Evolutionary conservation across 92 coral and sea anemone species (phyloP).

Genomic region (Diadumene lineata): DNA sequence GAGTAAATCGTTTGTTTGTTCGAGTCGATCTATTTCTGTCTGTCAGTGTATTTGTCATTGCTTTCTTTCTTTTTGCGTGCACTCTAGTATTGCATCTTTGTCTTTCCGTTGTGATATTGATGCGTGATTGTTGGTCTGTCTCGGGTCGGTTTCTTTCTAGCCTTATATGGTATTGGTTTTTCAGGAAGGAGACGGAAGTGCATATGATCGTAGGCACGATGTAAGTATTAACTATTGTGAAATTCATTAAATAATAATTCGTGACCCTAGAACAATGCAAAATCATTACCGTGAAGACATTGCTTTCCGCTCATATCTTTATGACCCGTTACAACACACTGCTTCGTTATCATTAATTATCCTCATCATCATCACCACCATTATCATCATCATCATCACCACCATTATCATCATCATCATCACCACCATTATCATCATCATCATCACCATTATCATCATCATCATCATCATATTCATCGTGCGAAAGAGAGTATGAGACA

Average conservation of each 20-base stretch:
- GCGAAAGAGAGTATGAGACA: not conserved
- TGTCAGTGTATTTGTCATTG: not conserved
- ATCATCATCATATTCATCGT: not conserved
- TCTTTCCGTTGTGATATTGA: not conserved
- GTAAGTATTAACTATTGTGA: conserved; percentile 32
- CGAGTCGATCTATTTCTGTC: not conserved
- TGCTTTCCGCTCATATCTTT: no score
- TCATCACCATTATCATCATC: not conserved
- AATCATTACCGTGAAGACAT: no score
- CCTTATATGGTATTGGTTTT: conserved; percentile 5
- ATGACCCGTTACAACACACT: no score
- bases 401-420: not conserved
- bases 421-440: not conserved
- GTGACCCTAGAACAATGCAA: no score
- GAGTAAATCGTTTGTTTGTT: not conserved
- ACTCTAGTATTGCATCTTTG: not conserved
- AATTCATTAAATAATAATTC: no score
- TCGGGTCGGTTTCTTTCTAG: not conserved
- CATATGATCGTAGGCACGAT: conserved; percentile 62
- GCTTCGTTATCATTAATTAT: no score
- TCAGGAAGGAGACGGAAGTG: conserved; percentile 72
- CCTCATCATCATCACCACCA: not conserved
- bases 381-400: not conserved
- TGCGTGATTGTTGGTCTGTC: not conserved
- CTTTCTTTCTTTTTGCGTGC: not conserved